A percentile compares a stretch with the other conserved stretches of the same genome.
Conservation (phyloP, 2,797 vertebrate genomes). For the Coilia nasus region DNA sequence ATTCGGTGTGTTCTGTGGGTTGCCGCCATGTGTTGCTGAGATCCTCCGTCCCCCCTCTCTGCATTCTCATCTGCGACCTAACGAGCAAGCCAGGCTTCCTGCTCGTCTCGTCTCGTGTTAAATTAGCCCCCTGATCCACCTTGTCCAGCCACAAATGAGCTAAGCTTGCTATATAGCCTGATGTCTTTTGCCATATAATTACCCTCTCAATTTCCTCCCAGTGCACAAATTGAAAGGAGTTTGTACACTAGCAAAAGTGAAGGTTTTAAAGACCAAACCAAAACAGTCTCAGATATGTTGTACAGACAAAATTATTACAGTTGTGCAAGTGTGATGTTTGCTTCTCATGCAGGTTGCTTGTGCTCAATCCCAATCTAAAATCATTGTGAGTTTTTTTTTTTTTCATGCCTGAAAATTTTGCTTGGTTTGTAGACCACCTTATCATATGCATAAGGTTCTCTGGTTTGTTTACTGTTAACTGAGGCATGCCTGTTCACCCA, state of each 20-base stretch:
- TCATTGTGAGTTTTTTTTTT: too few species aligned
- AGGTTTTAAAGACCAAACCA: not conserved
- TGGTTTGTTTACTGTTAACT: not conserved
- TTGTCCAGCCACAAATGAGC: not conserved
- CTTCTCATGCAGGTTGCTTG: not conserved
- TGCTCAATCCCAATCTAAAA: not conserved
- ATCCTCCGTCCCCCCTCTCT: not conserved
- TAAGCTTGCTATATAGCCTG: not conserved
- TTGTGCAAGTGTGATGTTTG: not conserved
- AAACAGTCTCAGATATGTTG: not conserved
- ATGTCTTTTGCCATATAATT: not conserved
- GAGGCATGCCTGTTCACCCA: not conserved
- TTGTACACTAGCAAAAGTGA: not conserved
- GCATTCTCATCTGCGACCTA: not conserved
- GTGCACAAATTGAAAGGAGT: not conserved
- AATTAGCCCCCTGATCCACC: not conserved
- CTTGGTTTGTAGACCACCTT: not conserved
- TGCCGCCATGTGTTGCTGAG: not conserved
- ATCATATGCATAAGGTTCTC: not conserved
- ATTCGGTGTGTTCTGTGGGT: constrained; percentile 23
- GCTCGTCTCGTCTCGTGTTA: not conserved
- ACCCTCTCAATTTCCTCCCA: not conserved
- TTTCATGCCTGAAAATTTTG: not conserved
- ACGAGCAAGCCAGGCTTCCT: not conserved
- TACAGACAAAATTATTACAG: not conserved